phyloP scores from a whole-genome alignment of 2,888 invertebrate genomes.

The Temnothorax unifasciatus region DNA sequence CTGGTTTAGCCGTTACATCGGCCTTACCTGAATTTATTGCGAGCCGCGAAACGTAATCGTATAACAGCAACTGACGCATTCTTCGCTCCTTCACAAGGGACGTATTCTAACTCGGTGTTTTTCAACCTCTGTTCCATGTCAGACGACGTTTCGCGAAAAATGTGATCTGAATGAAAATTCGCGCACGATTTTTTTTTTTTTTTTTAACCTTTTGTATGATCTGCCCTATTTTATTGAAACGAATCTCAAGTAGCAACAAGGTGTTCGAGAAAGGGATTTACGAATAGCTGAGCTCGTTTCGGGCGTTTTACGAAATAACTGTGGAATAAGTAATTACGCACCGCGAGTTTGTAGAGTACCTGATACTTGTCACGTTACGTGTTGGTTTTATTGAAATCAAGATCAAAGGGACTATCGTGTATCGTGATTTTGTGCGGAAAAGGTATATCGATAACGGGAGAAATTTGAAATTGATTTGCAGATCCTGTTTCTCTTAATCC shows the following conservation, averaged over 20 bases:
- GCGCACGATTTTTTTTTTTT: background rate
- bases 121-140: conserved; percentile 45
- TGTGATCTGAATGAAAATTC: background rate
- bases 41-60: conserved; percentile 61
- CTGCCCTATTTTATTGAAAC: conserved; percentile 4
- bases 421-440: conserved; percentile 3
- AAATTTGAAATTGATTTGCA: conserved; percentile 3
- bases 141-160: background rate
- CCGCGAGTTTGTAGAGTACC: conserved; percentile 1
- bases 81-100: conserved; percentile 58
- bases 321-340: conserved; percentile 15
- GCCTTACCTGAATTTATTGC: conserved; percentile 50
- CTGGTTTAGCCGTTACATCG: conserved; percentile 3
- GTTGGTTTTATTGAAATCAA: conserved; percentile 31
- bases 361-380: background rate
- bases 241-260: conserved; percentile 33
- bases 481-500: background rate
- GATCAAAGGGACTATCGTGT: conserved; percentile 36
- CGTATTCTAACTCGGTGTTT: conserved; percentile 46
- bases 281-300: conserved; percentile 1
- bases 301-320: background rate
- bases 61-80: conserved; percentile 69
- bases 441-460: conserved; percentile 21
- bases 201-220: background rate
- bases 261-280: conserved; percentile 50